Base-by-base conservation (phyloP, 2,797 vertebrate species). In the Rhinichthys osculus region DNA sequence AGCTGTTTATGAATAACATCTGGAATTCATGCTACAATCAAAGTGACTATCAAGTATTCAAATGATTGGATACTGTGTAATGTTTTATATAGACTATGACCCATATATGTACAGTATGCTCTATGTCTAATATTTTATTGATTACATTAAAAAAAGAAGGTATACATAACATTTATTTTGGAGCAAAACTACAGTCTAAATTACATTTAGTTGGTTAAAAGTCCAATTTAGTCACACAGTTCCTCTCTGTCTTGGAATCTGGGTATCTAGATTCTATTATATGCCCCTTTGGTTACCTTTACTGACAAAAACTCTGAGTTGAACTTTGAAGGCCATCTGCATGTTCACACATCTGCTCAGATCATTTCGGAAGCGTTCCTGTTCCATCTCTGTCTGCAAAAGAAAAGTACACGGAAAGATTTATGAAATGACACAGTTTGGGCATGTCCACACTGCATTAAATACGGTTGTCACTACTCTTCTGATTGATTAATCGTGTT, bases 271-370 rank as follows among this genome's bases (percentile, higher is more conserved):
- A 77, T 21, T 59, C 35, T 82, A 59, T 1, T 5, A 59, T 10
- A 71, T n/a, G 44, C 1, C 33, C 59, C n/a, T 66, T 38, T 47
- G 21, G n/a, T 81, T 90, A 96, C 96, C 95, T 95, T 94, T 96
- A 88, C 93, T 95, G 86, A 95, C 92, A 47, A 92, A 93, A 54
- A 95, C 90, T 90, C 86, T 94, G 85, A 96, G 92, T 85, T 93
- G 91, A 64, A 93, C 95, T 88, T 89, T 93, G 93, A 93, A 96
- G 71, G 86, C 95, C 0, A 92, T 88, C 81, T 94, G 90, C 2
- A 78, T 89, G 62, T 92, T 89, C 17, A 93, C 77, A 3, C 84
- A 88, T 72, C 74, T 91, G 67, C 78, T 91, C 8, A 96, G 91
- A 59, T 95, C 95, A 17, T 78, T 1, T 83, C 70, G 88, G 87